These are phyloP conservation scores for Otocyon megalotis DNA, from an alignment of 2,113 vertebrate genomes.

Conservation along the genomic window DNA sequence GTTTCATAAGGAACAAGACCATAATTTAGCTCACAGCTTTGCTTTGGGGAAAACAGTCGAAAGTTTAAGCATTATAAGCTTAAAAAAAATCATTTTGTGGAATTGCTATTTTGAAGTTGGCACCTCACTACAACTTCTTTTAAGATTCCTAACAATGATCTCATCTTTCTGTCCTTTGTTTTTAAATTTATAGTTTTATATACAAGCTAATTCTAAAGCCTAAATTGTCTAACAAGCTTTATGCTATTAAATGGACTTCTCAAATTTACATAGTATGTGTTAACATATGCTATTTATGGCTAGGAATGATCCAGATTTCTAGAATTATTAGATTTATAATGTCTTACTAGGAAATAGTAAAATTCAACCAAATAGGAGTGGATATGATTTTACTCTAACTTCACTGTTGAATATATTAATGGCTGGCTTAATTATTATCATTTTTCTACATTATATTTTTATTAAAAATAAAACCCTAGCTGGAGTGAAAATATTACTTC, in stretches of 20 bases:
- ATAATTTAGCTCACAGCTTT: neutral
- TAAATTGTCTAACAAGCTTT: neutral
- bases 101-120: conserved; percentile 23
- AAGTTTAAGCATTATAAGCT: neutral
- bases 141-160: neutral
- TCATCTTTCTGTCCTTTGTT: neutral
- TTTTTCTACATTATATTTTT: neutral
- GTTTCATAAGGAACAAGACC: neutral
- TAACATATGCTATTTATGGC: neutral
- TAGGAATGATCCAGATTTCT: neutral
- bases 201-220: conserved; percentile 1
- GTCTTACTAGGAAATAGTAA: neutral
- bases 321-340: conserved; percentile 3
- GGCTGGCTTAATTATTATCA: neutral
- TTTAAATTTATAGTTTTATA: neutral
- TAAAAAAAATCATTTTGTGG: neutral
- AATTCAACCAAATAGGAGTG: neutral
- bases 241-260: neutral
- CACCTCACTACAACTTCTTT: neutral
- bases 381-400: neutral
- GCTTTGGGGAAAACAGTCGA: neutral
- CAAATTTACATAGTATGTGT: conserved; percentile 6
- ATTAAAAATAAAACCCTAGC: conserved; percentile 41
- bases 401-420: neutral
- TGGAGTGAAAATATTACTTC: neutral